A percentile compares a stretch with the other conserved stretches of the same genome.
These are phyloP conservation scores for Macquaria ambigua DNA, from an alignment of 2,113 vertebrate genomes.

Conservation along the genomic window DNA sequence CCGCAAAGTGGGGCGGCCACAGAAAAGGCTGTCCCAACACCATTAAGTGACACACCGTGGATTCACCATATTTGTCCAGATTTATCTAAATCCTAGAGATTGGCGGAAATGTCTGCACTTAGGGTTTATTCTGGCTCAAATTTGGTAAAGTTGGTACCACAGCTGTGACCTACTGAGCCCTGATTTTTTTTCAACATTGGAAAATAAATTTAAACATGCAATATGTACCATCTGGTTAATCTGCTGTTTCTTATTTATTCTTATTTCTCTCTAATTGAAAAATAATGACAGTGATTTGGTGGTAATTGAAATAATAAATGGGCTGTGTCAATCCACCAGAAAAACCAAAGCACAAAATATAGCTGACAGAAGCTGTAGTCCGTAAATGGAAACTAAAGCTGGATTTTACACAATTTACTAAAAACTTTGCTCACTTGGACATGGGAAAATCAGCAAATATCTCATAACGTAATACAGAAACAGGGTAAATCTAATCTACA, in stretches of 20 bases:
- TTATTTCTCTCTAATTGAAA: not conserved
- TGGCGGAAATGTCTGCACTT: not conserved
- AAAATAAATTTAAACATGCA: not conserved
- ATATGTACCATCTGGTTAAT: not conserved
- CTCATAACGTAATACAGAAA: not conserved
- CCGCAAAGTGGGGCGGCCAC: too few species aligned
- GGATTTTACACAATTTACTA: not conserved
- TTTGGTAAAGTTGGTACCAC: not conserved
- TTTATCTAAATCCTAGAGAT: not conserved
- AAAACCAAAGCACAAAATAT: not conserved
- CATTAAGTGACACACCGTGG: not conserved
- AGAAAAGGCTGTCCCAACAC: not conserved
- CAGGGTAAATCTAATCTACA: not conserved
- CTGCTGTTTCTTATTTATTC: not conserved
- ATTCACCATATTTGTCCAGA: not conserved
- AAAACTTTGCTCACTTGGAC: not conserved
- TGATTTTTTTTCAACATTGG: not conserved
- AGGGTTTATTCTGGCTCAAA: not conserved
- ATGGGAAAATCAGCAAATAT: not conserved
- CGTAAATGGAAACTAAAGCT: conserved; percentile 6
- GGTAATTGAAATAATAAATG: not conserved
- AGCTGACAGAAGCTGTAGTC: not conserved
- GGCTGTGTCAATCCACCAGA: not conserved
- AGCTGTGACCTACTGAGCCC: not conserved
- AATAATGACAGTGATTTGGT: not conserved